phyloP scores from a whole-genome alignment of 2,797 vertebrate species.

The Stomatorhinus walkeri region DNA sequence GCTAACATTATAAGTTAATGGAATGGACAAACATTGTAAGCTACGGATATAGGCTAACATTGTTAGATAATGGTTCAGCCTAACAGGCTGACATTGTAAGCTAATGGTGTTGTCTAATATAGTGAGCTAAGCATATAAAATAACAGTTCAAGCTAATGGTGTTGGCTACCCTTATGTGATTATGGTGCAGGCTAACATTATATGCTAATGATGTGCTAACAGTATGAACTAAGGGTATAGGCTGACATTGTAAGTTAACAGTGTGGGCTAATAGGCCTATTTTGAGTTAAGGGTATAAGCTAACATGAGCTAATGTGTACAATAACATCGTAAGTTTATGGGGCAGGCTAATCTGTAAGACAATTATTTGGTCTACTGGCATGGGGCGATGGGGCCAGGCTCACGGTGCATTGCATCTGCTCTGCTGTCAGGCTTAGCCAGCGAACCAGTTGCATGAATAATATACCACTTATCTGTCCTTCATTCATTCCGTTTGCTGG shows the following conservation, averaged over 20 bases:
- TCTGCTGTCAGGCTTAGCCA: neutral
- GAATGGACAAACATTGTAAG: neutral
- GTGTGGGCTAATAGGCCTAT: neutral
- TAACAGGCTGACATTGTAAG: neutral
- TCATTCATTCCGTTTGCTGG: neutral
- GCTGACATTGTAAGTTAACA: neutral
- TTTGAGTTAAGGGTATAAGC: neutral
- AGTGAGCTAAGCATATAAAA: neutral
- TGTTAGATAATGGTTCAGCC: neutral
- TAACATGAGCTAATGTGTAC: neutral
- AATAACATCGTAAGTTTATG: neutral
- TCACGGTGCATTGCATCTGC: neutral
- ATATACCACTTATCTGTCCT: neutral
- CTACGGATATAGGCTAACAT: neutral
- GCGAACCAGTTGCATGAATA: neutral
- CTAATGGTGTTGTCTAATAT: neutral
- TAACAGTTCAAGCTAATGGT: neutral
- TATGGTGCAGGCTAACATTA: neutral
- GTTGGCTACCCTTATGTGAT: neutral
- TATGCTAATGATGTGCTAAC: neutral
- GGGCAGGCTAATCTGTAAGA: neutral
- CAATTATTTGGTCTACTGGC: neutral
- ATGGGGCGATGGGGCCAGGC: neutral
- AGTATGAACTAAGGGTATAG: neutral
- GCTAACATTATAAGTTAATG: neutral